phyloP scores from a whole-genome alignment of 2,113 vertebrate genomes.

The Ictidomys tridecemlineatus region DNA sequence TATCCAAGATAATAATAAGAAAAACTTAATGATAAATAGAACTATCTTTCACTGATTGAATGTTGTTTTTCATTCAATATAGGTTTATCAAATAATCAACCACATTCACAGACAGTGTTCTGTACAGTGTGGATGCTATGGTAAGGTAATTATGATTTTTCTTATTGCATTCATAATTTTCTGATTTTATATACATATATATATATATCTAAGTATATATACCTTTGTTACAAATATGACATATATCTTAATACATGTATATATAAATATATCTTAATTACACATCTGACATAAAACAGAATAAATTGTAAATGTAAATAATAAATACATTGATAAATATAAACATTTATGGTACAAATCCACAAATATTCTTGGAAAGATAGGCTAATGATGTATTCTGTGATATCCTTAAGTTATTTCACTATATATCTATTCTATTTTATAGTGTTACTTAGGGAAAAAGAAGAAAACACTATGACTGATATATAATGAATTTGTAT shows the following conservation, averaged over 20 bases:
- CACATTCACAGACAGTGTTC: background rate
- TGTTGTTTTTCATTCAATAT: background rate
- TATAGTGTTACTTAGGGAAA: background rate
- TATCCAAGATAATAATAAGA: constrained; percentile 10
- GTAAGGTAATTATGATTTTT: background rate
- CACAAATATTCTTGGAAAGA: background rate
- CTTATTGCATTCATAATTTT: background rate
- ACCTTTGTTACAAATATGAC: background rate
- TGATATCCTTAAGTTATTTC: background rate
- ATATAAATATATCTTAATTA: background rate
- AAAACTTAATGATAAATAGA: background rate
- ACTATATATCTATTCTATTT: background rate
- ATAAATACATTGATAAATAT: background rate
- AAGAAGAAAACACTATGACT: background rate
- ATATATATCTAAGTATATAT: too few species aligned
- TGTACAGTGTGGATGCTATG: background rate
- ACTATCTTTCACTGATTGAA: background rate
- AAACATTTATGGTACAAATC: background rate
- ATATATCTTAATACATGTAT: background rate
- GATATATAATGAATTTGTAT: background rate
- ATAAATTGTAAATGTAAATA: background rate
- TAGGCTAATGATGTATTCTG: background rate
- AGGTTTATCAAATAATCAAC: background rate
- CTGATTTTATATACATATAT: background rate
- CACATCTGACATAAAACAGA: background rate